Percentiles rank a stretch among this genome's conserved stretches.
phyloP scores from a whole-genome alignment of 2,113 vertebrate species.

The Onychorhynchus coronatus region DNA sequence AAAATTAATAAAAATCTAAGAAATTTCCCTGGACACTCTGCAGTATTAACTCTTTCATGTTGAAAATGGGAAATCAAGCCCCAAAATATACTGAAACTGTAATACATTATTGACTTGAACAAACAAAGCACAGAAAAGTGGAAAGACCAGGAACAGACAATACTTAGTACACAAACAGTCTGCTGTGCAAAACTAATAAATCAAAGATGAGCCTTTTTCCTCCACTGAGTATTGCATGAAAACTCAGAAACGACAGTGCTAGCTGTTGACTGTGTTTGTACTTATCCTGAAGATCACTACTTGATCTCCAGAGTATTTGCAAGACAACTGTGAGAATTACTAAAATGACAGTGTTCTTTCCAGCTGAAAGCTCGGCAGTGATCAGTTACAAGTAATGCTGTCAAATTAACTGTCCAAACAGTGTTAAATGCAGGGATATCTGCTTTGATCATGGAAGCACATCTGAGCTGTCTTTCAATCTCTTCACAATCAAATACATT shows the following conservation, averaged over 20 bases:
- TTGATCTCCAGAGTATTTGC: background rate
- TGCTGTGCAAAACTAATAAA: background rate
- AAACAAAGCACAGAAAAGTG: slow-evolving; percentile 24
- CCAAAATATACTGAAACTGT: background rate
- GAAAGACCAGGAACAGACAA: slow-evolving; percentile 21
- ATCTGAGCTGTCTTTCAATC: background rate
- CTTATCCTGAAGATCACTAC: background rate
- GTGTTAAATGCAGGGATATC: background rate
- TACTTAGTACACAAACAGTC: background rate
- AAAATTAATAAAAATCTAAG: background rate
- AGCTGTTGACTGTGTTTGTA: background rate
- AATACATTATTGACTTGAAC: background rate
- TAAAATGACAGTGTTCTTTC: background rate
- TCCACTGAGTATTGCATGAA: background rate
- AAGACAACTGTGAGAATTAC: background rate
- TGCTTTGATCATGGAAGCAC: background rate
- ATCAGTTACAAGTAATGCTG: background rate
- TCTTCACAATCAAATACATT: background rate
- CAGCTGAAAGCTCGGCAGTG: background rate
- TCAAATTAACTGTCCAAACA: background rate
- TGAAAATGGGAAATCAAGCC: slow-evolving; percentile 48
- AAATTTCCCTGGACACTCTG: background rate
- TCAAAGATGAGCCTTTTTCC: background rate
- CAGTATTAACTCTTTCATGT: background rate
- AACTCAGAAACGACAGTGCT: background rate